Evolutionary conservation across 2,888 invertebrate genomes (phyloP), one percentile per base, ranked within the genome.

Genomic region (Leistus spinibarbis): DNA sequence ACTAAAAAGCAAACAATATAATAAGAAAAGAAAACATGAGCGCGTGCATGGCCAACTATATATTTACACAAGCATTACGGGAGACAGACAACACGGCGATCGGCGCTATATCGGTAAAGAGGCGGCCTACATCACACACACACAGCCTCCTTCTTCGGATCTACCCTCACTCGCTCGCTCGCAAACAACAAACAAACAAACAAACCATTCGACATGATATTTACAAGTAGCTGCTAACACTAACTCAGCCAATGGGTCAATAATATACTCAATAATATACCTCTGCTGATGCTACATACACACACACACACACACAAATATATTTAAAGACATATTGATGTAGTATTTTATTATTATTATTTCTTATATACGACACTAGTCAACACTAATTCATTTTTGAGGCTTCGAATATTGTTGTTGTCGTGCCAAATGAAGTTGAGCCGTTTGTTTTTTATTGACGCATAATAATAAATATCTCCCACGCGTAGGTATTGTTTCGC

Each of bases 1-100:
- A 20, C 20, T 5, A 57, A 57, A 57, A 17, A 57, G 16, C 17
- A 57, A 57, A 57, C 9, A n/a, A 19, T 10, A 20, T 9, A 57
- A 57, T 57, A 57, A 10, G 57, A 13, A 57, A 57, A 19, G 20
- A 57, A 19, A 57, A 17, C 9, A 57, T 57, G 16, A 57, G 13
- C 57, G 17, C 17, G 17, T 57, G 57, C 20, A 63, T 17, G 23
- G 20, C 53, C 20, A 62, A 54, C 54, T 62, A 63, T 63, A 27
- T 70, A 69, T 68, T 68, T 68, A 68, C 57, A 68, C 56, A 68
- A 54, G 13, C 69, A 16, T 69, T 57, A 57, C 62, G 40, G n/a
- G 62, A 23, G 62, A 62, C 20, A 70, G 62, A 70, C 70, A 70
- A 62, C 70, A 70, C 20, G 53, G 19, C 63, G 70, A n/a, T 70